These are phyloP conservation scores for Labeo calbasu DNA, from an alignment of 2,797 vertebrate genomes.

Conservation along the genomic window DNA sequence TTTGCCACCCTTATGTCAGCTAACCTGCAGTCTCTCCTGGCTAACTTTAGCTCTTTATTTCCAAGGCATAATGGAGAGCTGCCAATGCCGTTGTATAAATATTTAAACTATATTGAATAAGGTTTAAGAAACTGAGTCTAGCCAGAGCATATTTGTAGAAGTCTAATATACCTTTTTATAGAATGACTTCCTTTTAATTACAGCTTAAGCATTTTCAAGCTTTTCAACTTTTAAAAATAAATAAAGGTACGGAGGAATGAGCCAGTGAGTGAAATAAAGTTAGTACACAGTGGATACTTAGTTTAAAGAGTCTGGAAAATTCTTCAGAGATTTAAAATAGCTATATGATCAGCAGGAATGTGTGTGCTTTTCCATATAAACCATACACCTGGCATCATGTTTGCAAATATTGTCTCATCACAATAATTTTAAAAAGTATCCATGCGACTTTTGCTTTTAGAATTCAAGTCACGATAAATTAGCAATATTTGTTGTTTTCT, in stretches of 20 bases:
- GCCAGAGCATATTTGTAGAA: not conserved
- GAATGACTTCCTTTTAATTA: not conserved
- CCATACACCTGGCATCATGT: not conserved
- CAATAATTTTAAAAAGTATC: not conserved
- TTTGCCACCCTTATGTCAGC: not conserved
- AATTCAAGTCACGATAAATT: not conserved
- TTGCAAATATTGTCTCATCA: not conserved
- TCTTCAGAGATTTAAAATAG: not conserved
- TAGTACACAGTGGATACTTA: constrained; percentile 27
- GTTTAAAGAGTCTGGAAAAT: not conserved
- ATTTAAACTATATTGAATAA: not conserved
- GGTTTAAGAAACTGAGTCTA: not conserved
- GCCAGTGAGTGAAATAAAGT: constrained; percentile 3
- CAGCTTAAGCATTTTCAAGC: not conserved
- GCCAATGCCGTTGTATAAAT: not conserved
- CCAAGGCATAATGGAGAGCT: not conserved
- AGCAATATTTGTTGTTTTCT: not conserved
- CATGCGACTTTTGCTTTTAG: not conserved
- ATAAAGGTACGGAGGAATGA: not conserved
- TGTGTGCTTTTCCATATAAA: not conserved
- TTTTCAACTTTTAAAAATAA: not conserved
- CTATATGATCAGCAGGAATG: not conserved
- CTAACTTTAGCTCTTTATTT: constrained; percentile 12
- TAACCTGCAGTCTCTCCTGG: not conserved
- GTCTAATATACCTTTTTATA: constrained; percentile 1